Evolutionary conservation across 2,888 invertebrate species (phyloP).

Genomic region (Sabatieria punctata): DNA sequence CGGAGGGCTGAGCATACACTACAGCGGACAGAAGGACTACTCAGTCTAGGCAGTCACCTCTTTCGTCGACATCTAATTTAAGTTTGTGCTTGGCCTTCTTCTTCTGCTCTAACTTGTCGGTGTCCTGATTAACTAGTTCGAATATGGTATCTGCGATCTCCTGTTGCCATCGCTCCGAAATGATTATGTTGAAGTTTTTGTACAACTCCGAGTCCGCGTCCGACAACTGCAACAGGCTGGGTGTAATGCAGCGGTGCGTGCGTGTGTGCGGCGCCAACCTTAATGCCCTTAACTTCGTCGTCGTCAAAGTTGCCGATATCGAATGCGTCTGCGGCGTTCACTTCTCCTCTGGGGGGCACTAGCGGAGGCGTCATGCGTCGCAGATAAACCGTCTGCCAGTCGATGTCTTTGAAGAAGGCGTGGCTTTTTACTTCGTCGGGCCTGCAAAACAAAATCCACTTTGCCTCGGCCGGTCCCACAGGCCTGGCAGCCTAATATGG

Average conservation of each 20-base stretch:
- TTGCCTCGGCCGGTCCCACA: constrained; percentile 3
- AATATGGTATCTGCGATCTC: constrained; percentile 56
- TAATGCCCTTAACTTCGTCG: constrained; percentile 97
- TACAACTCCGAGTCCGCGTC: constrained; percentile 95
- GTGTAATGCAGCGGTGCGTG: too few species aligned
- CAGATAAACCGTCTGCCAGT: constrained; percentile 97
- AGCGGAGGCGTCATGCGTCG: constrained; percentile 96
- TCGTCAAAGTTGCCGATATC: constrained; percentile 99
- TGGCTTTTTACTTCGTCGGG: constrained; percentile 95
- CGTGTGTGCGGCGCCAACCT: constrained; percentile 50
- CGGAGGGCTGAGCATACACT: too few species aligned
- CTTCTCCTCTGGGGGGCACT: constrained; percentile 94
- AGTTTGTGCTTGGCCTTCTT: constrained; percentile 82
- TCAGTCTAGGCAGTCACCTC: too few species aligned
- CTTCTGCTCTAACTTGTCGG: constrained; percentile 88
- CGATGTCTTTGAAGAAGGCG: constrained; percentile 87
- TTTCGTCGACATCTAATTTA: constrained; percentile 81
- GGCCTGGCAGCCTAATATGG: background rate
- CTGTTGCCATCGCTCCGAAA: constrained; percentile 97
- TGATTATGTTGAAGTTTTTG: constrained; percentile 92
- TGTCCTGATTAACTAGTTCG: constrained; percentile 69
- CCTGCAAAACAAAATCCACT: constrained; percentile 38
- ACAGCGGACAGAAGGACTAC: background rate
- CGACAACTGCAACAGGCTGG: constrained; percentile 50
- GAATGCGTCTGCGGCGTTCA: constrained; percentile 98